A percentile compares a stretch with the other conserved stretches of the same genome.
phyloP scores from a whole-genome alignment of 2,888 invertebrate species.

The Lepidocyrtinus sp. region DNA sequence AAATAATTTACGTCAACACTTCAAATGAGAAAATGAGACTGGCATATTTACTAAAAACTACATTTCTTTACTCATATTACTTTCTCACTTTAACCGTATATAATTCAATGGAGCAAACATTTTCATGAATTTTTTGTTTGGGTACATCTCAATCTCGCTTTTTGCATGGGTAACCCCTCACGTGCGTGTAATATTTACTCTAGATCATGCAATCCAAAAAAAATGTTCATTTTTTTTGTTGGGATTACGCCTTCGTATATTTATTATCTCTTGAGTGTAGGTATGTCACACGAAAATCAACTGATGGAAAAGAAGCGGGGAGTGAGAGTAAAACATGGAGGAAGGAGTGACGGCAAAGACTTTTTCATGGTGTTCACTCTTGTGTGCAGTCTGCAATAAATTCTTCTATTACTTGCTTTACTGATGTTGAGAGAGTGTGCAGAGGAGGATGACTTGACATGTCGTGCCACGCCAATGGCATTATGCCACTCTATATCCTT shows the following conservation, averaged over 20 bases:
- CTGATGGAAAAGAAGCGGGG: neutral
- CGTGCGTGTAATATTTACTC: neutral
- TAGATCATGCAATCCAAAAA: neutral
- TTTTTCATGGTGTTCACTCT: conserved; percentile 34
- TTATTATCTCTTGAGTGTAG: neutral
- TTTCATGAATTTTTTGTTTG: neutral
- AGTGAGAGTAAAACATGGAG: conserved; percentile 27
- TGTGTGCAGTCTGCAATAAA: neutral
- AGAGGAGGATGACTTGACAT: conserved; percentile 55
- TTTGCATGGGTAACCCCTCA: neutral
- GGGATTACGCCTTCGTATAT: neutral
- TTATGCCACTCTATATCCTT: conserved; percentile 51
- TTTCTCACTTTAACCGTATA: neutral
- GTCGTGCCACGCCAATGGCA: conserved; percentile 61
- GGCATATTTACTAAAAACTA: no score
- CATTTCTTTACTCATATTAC: no score
- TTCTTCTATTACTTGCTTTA: neutral
- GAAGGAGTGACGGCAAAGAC: conserved; percentile 37
- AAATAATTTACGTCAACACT: neutral
- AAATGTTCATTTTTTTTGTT: neutral
- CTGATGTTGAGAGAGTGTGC: conserved; percentile 24
- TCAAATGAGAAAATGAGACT: neutral
- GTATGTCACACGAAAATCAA: conserved; percentile 21
- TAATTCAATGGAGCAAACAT: neutral
- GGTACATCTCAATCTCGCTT: neutral